A percentile compares a stretch with the other conserved stretches of the same genome.
These are phyloP conservation scores for Trichomalopsis sarcophagae DNA, from an alignment of 1,140 invertebrate genomes.

Conservation along the genomic window DNA sequence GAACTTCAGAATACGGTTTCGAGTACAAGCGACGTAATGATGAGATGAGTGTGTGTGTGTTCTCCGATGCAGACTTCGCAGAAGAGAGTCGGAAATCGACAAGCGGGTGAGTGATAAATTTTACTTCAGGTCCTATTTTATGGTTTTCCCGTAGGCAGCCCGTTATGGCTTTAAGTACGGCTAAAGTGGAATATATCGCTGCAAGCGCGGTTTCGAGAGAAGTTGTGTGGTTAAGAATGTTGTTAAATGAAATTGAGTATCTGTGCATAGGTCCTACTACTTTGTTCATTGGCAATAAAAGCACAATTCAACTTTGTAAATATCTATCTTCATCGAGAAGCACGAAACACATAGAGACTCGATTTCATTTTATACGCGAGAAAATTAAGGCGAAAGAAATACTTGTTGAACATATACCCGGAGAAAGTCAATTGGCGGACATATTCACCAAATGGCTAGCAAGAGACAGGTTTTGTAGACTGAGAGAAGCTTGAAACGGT, in stretches of 20 bases:
- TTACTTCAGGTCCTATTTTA: neutral
- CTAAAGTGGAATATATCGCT: constrained; percentile 16
- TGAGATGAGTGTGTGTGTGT: neutral
- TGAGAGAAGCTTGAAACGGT: no score
- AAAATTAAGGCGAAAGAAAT: neutral
- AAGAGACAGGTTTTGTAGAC: no score
- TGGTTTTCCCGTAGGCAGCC: neutral
- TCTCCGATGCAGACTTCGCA: neutral
- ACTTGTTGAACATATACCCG: neutral
- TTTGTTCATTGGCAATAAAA: neutral
- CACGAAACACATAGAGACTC: neutral
- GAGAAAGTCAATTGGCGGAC: neutral
- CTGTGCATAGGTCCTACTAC: neutral
- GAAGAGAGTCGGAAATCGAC: neutral
- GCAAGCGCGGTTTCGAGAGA: neutral
- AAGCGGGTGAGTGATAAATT: neutral
- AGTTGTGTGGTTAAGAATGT: neutral
- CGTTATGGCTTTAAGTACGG: neutral
- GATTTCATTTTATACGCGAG: neutral
- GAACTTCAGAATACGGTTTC: neutral
- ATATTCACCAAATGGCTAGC: neutral
- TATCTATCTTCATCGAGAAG: neutral
- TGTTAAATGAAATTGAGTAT: neutral
- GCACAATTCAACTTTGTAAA: neutral
- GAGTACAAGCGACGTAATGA: neutral